Evolutionary conservation across 1,140 invertebrate species (phyloP).

Genomic region (Phenacoccus solenopsis): DNA sequence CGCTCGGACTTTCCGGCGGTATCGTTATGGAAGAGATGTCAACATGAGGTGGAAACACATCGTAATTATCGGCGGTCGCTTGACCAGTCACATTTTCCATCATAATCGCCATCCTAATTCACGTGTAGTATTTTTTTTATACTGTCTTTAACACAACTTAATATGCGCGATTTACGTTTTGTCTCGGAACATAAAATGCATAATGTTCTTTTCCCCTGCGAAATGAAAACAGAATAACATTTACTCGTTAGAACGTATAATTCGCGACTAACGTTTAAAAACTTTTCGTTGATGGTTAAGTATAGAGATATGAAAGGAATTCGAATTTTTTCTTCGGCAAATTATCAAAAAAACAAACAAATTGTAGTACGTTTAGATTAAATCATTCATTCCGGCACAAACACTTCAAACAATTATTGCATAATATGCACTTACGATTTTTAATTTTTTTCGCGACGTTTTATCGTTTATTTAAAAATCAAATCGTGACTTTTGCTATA

Average conservation of each 20-base stretch:
- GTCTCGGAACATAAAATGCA: background rate
- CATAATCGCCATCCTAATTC: background rate
- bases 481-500: background rate
- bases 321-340: background rate
- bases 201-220: background rate
- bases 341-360: slow-evolving; percentile 3
- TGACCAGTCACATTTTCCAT: background rate
- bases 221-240: background rate
- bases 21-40: slow-evolving; percentile 44
- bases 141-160: background rate
- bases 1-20: slow-evolving; percentile 42
- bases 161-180: background rate
- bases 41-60: slow-evolving; percentile 57
- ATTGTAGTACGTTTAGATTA: background rate
- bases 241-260: background rate
- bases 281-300: background rate
- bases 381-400: background rate
- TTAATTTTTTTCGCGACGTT: background rate
- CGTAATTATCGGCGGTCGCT: slow-evolving; percentile 42
- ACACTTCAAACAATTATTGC: background rate
- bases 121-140: background rate
- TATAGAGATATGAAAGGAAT: background rate
- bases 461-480: background rate
- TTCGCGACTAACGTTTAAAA: background rate
- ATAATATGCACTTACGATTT: background rate